Base-by-base conservation (phyloP, 2,888 invertebrate species). In the Chalcosyrphus nemorum region DNA sequence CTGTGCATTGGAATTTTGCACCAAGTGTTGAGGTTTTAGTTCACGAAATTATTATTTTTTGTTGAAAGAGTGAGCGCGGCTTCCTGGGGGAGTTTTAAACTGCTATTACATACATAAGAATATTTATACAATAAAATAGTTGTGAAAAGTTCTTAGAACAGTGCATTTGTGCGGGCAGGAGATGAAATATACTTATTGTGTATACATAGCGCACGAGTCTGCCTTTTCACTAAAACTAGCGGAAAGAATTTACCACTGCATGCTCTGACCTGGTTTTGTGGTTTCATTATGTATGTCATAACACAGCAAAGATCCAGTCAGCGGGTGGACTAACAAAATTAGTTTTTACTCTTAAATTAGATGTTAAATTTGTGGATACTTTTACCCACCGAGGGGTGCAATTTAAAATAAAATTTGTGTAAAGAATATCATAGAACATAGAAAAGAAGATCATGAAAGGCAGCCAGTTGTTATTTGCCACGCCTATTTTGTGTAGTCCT, bases 21-120 rank as follows among this genome's bases (percentile, higher is more conserved):
- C 52, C 76, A 68, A 76, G 76, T 52, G 68, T 59, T 76, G 68
- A 61, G 59, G 76, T 76, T 76, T 61, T 61, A 41, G 68, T 76
- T 61, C 32, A 61, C 59, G 35, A 68, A 61, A 76, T 61, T 57
- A 74, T n/a, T n/a, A n/a, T n/a, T n/a, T n/a, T n/a, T n/a, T n/a
- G n/a, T n/a, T 32, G 29, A 47, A 75, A 65, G 52, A 65, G 66
- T 59, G 32, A 68, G n/a, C n/a, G 68, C 61, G 76, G 68, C 68
- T 76, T 76, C 68, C 68, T 76, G 61, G 52, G 59, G 54, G 66
- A 76, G 61, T 76, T 68, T 61, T 61, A 52, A 76, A 59, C 50
- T 59, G 52, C 59, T 71, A 52, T 59, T 66, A 38, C 13, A n/a
- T 3, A 35, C 9, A 35, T 7, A 35, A 11, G 11, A 35, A 4